Conservation (phyloP, 2,888 invertebrate species). For the Diogma glabrata region DNA sequence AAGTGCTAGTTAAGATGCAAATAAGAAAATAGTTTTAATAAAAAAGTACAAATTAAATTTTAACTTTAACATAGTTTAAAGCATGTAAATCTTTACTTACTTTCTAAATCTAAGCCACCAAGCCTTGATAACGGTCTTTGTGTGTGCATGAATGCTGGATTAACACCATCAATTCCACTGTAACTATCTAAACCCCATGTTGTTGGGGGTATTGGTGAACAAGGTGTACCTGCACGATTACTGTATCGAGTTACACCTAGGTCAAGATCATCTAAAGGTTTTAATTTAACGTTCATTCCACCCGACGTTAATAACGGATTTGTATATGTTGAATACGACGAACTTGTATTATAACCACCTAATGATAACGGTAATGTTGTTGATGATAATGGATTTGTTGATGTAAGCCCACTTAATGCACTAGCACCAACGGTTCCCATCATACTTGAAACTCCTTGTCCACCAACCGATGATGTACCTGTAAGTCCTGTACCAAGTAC, state of each 20-base stretch:
- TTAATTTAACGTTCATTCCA: conserved; percentile 52
- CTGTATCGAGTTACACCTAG: conserved; percentile 49
- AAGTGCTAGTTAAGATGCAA: too few relatives aligned
- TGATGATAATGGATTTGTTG: conserved; percentile 21
- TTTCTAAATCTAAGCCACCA: conserved; percentile 34
- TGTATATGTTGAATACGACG: conserved; percentile 47
- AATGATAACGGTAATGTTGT: conserved; percentile 28
- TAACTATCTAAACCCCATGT: conserved; percentile 50
- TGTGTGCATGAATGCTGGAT: conserved; percentile 45
- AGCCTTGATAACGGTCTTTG: conserved; percentile 45
- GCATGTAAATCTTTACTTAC: conserved; percentile 23
- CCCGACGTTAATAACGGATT: conserved; percentile 51
- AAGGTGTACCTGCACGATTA: conserved; percentile 49
- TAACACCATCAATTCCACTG: conserved; percentile 45
- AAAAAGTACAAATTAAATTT: neutral
- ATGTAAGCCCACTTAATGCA: conserved; percentile 18
- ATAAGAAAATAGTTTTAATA: neutral
- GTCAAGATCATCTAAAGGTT: conserved; percentile 61
- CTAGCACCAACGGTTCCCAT: conserved; percentile 11
- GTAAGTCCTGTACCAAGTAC: conserved; percentile 24
- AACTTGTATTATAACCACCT: conserved; percentile 24
- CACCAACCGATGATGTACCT: conserved; percentile 16
- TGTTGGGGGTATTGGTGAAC: conserved; percentile 49
- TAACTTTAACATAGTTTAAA: neutral
- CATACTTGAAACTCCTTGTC: conserved; percentile 13